phyloP scores from a whole-genome alignment of 2,888 invertebrate genomes.

The Sabellastarte sp. region DNA sequence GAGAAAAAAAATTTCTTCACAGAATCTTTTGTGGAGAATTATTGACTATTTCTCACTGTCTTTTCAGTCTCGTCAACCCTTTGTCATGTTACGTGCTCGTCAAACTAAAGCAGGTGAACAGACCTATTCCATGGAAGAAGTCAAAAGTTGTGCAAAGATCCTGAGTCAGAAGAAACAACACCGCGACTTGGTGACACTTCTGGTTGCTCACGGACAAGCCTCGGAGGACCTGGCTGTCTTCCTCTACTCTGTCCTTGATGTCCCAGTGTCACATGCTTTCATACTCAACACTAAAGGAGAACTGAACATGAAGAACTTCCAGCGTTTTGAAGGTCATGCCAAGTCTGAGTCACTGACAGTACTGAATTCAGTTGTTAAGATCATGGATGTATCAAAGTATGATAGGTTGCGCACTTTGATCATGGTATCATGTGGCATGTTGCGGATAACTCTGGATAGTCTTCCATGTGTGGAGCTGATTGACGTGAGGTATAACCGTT shows the following conservation, averaged over 20 bases:
- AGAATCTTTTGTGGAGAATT: neutral
- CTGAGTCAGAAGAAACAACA: slow-evolving; percentile 18
- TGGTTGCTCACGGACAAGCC: slow-evolving; percentile 22
- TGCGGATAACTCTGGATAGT: slow-evolving; percentile 14
- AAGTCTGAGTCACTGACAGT: slow-evolving; percentile 21
- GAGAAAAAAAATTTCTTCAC: too few relatives aligned
- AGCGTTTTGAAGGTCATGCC: slow-evolving; percentile 15
- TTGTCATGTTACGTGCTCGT: slow-evolving; percentile 15
- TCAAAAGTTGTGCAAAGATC: slow-evolving; percentile 12
- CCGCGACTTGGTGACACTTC: slow-evolving; percentile 12
- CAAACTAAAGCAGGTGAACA: neutral
- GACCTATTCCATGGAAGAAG: slow-evolving; percentile 10
- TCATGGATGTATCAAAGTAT: slow-evolving; percentile 19
- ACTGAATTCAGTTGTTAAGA: slow-evolving; percentile 18
- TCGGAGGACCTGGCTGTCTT: slow-evolving; percentile 24
- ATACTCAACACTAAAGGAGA: slow-evolving; percentile 19
- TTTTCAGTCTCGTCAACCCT: slow-evolving; percentile 16
- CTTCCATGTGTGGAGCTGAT: slow-evolving; percentile 20
- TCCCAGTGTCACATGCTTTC: slow-evolving; percentile 21
- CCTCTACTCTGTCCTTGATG: slow-evolving; percentile 26
- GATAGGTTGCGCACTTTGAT: slow-evolving; percentile 17
- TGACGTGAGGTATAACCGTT: slow-evolving; percentile 25
- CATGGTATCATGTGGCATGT: slow-evolving; percentile 22
- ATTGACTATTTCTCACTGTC: neutral
- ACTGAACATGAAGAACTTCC: slow-evolving; percentile 29